Percentiles rank a stretch among this genome's conserved stretches.
phyloP scores from a whole-genome alignment of 2,113 vertebrate genomes.

The Pseudorasbora parva region DNA sequence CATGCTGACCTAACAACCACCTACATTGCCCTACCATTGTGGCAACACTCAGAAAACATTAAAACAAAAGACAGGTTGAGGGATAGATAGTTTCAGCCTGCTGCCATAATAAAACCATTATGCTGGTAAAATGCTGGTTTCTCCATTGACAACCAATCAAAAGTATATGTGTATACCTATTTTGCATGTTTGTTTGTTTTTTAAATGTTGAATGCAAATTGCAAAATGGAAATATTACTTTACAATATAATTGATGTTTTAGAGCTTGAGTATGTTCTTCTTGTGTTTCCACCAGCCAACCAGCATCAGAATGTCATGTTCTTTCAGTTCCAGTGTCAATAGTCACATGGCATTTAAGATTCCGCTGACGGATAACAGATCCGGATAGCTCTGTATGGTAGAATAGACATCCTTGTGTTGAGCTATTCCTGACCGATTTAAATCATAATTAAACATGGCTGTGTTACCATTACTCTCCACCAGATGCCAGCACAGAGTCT shows the following conservation, averaged over 20 bases:
- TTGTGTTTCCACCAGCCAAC: not conserved
- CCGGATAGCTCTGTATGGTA: not conserved
- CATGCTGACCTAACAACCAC: too few relatives aligned
- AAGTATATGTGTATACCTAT: not conserved
- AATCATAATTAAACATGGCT: not conserved
- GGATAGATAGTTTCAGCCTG: too few relatives aligned
- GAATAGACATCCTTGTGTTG: not conserved
- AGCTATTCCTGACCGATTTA: not conserved
- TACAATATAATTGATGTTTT: not conserved
- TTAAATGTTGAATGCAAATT: not conserved
- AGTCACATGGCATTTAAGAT: not conserved
- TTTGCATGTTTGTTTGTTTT: too few relatives aligned
- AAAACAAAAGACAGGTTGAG: too few relatives aligned
- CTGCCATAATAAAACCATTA: not conserved
- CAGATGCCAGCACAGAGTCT: constrained; percentile 44
- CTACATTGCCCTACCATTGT: too few relatives aligned
- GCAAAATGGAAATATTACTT: not conserved
- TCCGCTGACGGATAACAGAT: not conserved
- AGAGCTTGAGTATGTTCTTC: not conserved
- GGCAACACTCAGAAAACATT: too few relatives aligned
- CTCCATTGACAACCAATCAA: not conserved
- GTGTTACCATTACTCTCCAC: constrained; percentile 10
- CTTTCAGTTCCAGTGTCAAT: not conserved
- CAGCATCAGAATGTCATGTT: not conserved
- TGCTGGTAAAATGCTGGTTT: not conserved